Evolutionary conservation across 2,888 invertebrate species (phyloP).

Genomic region (Electrophaes corylata): DNA sequence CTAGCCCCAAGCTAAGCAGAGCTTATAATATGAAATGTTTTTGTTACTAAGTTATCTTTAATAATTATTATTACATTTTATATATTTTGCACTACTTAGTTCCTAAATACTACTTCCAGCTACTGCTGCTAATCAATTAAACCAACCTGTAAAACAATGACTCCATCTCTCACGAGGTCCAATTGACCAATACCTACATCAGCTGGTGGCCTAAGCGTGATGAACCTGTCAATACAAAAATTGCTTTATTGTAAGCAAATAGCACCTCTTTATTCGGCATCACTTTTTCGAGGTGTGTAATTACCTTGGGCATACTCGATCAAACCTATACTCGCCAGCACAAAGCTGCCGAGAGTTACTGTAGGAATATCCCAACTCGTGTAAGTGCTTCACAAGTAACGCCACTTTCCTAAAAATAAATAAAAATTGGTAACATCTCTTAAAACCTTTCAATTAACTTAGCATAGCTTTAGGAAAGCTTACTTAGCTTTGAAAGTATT

Average conservation of each 20-base stretch:
- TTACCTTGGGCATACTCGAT: slow-evolving; percentile 84
- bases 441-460: neutral
- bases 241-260: neutral
- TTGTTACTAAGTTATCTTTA: no score
- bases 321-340: slow-evolving; percentile 81
- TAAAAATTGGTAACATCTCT: slow-evolving; percentile 1
- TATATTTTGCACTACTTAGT: no score
- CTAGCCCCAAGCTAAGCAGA: no score
- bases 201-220: slow-evolving; percentile 74
- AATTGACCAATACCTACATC: slow-evolving; percentile 64
- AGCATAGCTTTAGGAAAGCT: slow-evolving; percentile 36
- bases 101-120: no score
- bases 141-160: slow-evolving; percentile 76
- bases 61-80: no score
- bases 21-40: no score
- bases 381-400: slow-evolving; percentile 72
- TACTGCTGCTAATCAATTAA: neutral
- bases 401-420: slow-evolving; percentile 69
- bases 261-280: neutral
- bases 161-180: slow-evolving; percentile 70
- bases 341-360: slow-evolving; percentile 72
- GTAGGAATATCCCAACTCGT: slow-evolving; percentile 71
- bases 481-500: slow-evolving; percentile 89
- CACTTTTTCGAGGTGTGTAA: neutral
- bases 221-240: slow-evolving; percentile 66